Evolutionary conservation across 2,113 vertebrate species (phyloP), one percentile per base, ranked within the genome.

Genomic region (Crocuta crocuta): DNA sequence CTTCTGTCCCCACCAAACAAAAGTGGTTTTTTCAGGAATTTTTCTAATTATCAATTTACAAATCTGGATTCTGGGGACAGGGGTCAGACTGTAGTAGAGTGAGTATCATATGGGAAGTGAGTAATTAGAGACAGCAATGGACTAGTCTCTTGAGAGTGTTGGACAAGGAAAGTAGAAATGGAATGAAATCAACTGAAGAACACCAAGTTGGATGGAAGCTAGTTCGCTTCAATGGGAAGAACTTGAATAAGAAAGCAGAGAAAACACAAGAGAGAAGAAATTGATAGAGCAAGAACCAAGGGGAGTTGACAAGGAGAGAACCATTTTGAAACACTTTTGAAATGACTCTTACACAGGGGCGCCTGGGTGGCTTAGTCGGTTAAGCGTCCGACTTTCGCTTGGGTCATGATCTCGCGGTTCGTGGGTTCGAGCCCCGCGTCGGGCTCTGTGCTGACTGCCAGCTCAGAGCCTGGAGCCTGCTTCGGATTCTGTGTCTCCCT

Each of bases 31-130:
- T 91, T 48, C 26, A 26, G 43, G n/a, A 76, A 35, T 33, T 43
- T 65, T 95, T 86, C 65, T 87, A 81, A 89, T 85, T 68, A 80
- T 0, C n/a, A 92, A 50, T 90, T 96, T 90, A 86, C 26, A 61
- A 43, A 48, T 68, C 45, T 71, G 35, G 48, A 31, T 53, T 74
- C 50, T 63, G 16, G 31, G 13, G 58, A 84, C 33, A 96, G 31
- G 50, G 11, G 10, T 76, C 31, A 86, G 31, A 79, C 6, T 95
- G 19, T 76, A 39, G 43, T 43, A 79, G 45, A 79, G 2, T 63
- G 55, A 93, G 10, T 61, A 35, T 94, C 10, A 74, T 43, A 87
- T 61, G 50, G 55, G 9, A 85, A 39, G 24, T 89, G 33, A 91
- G 8, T 16, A 76, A 78, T 45, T 58, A 24, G n/a, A 78, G 43